A percentile compares a stretch with the other conserved stretches of the same genome.
phyloP scores from a whole-genome alignment of 2,113 vertebrate species.

The Bos indicus region DNA sequence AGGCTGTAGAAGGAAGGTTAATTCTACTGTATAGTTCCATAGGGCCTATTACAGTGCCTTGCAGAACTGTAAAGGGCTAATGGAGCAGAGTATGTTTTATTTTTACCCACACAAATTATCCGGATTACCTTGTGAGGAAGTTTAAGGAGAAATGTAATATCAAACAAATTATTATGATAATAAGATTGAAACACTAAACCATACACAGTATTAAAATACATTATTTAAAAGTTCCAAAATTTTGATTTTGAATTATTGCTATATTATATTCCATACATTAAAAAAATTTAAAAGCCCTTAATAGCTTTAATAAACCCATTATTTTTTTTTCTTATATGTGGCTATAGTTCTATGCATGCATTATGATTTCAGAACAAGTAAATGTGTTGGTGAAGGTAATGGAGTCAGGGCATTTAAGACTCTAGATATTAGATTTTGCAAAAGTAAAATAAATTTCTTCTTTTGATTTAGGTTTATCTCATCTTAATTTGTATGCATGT shows the following conservation, averaged over 20 bases:
- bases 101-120: constrained; percentile 40
- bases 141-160: constrained; percentile 3
- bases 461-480: background rate
- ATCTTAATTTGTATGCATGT: background rate
- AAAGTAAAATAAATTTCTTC: background rate
- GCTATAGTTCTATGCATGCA: background rate
- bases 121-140: background rate
- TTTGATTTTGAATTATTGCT: background rate
- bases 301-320: background rate
- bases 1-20: background rate
- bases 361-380: background rate
- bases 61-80: constrained; percentile 19
- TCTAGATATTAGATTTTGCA: background rate
- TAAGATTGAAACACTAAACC: background rate
- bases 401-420: background rate
- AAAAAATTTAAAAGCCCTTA: background rate
- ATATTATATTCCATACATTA: background rate
- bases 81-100: background rate
- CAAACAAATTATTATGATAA: background rate
- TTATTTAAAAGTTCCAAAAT: background rate
- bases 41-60: background rate
- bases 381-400: background rate
- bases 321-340: background rate
- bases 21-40: background rate
- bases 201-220: background rate